Conservation (phyloP, 1,140 invertebrate species). For the Sarcophaga bullata region DNA sequence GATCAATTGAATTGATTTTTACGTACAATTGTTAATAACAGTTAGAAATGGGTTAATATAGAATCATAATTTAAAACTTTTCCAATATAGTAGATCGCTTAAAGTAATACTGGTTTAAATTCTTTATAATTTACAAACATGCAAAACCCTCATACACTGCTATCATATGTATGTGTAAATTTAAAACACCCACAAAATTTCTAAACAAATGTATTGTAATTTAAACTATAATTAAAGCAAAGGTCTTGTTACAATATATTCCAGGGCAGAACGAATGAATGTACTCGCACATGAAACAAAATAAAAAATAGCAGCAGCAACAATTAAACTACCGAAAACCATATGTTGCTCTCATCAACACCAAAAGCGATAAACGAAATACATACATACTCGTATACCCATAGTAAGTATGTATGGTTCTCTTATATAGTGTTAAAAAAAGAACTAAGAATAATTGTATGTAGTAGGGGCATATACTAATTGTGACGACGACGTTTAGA, state of each 20-base stretch:
- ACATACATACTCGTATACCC: not conserved
- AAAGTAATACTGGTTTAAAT: too few species aligned
- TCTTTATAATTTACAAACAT: too few species aligned
- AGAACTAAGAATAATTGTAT: not conserved
- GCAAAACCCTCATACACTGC: too few species aligned
- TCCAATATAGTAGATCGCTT: too few species aligned
- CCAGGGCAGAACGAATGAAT: not conserved
- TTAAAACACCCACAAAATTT: constrained; percentile 3
- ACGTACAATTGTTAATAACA: too few species aligned
- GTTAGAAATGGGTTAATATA: too few species aligned
- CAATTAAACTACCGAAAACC: constrained; percentile 12
- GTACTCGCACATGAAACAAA: not conserved
- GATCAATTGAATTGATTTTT: too few species aligned
- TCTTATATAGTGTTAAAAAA: not conserved
- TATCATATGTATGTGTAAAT: not conserved
- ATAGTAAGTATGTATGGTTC: not conserved
- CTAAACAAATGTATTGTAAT: constrained; percentile 1
- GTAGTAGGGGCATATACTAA: not conserved
- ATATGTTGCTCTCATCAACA: constrained; percentile 33
- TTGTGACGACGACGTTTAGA: not conserved
- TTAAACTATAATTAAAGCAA: constrained; percentile 1
- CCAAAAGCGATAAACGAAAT: constrained; percentile 15
- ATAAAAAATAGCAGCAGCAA: constrained; percentile 11
- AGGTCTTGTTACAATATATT: not conserved
- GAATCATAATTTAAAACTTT: too few species aligned